These are phyloP conservation scores for Danaus melanippus DNA, from an alignment of 1,140 invertebrate genomes.

Conservation along the genomic window DNA sequence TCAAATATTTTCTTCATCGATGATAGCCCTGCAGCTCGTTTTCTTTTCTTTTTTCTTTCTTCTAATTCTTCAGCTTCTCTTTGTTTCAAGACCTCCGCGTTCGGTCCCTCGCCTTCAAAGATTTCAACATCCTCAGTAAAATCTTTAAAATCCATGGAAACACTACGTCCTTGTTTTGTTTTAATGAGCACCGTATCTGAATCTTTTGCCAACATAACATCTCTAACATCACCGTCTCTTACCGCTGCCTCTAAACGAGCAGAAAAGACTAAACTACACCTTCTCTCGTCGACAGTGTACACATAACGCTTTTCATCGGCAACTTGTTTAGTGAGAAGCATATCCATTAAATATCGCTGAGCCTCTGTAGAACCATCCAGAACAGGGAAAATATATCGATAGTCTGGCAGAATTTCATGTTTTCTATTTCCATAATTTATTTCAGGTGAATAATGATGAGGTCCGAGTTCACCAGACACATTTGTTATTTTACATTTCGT, in stretches of 20 bases:
- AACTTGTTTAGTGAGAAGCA: conserved; percentile 76
- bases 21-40: conserved; percentile 72
- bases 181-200: conserved; percentile 81
- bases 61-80: conserved; percentile 74
- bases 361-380: conserved; percentile 77
- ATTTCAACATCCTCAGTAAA: conserved; percentile 74
- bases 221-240: conserved; percentile 81
- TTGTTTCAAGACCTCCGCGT: conserved; percentile 74
- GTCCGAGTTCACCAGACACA: conserved; percentile 72
- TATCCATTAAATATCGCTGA: conserved; percentile 74
- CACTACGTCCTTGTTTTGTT: conserved; percentile 80
- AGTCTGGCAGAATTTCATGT: conserved; percentile 79
- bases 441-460: conserved; percentile 74
- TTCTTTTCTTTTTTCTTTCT: conserved; percentile 75
- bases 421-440: conserved; percentile 75
- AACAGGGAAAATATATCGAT: conserved; percentile 81
- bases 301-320: conserved; percentile 77
- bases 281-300: conserved; percentile 82
- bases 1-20: conserved; percentile 83
- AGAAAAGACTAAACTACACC: conserved; percentile 83
- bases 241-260: conserved; percentile 83
- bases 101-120: conserved; percentile 77
- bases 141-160: conserved; percentile 80
- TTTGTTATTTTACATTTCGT: conserved; percentile 79
- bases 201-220: conserved; percentile 82